Conservation (phyloP, 2,888 invertebrate species). For the Trissonchulus sp. region DNA sequence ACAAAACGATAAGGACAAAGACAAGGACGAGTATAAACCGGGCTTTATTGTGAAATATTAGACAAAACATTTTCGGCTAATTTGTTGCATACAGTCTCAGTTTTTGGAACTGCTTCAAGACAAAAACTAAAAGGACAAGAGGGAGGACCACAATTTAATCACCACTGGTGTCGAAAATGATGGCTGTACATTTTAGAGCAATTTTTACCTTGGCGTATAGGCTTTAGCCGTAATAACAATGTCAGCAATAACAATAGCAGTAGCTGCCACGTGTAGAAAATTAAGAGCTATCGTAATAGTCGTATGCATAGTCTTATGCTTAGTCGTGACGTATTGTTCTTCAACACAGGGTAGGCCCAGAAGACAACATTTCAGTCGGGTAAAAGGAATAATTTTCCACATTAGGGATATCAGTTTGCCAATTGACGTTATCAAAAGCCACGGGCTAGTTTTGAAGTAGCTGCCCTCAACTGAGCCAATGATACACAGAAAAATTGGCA, state of each 20-base stretch:
- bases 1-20: no score
- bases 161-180: no score
- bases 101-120: no score
- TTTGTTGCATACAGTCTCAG: no score
- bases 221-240: neutral
- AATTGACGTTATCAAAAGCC: neutral
- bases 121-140: no score
- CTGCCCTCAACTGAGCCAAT: neutral
- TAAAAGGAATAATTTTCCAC: neutral
- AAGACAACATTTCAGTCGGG: neutral
- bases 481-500: neutral
- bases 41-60: no score
- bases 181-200: no score
- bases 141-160: no score
- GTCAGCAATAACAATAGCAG: neutral
- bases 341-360: neutral
- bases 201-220: no score
- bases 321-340: neutral
- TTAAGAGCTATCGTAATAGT: neutral
- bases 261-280: neutral
- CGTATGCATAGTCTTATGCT: no score
- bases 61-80: no score
- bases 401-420: neutral
- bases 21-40: no score
- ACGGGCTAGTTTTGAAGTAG: neutral